A percentile compares a stretch with the other conserved stretches of the same genome.
Evolutionary conservation across 2,113 vertebrate species (phyloP).

Genomic region (Mesembrinibis cayennensis): DNA sequence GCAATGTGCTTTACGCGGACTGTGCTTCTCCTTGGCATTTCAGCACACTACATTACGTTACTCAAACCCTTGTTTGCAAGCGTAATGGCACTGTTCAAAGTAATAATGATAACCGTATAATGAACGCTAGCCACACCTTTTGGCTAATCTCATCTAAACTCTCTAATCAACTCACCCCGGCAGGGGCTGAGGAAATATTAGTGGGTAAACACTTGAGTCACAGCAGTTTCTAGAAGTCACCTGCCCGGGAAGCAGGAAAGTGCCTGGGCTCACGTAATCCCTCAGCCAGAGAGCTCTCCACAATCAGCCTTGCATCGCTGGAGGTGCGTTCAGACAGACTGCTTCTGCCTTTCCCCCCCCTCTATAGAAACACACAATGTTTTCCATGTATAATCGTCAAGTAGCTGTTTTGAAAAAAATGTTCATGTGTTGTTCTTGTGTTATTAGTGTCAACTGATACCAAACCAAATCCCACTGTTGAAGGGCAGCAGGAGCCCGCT

Average conservation of each 20-base stretch:
- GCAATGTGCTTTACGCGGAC: background rate
- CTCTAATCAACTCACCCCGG: background rate
- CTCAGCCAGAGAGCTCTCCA: background rate
- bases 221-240: background rate
- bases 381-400: background rate
- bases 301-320: background rate
- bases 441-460: background rate
- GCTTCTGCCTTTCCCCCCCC: accelerated
- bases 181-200: background rate
- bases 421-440: background rate
- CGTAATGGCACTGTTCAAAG: background rate
- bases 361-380: background rate
- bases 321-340: background rate
- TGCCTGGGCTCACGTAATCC: accelerated
- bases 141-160: background rate
- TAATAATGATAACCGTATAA: background rate
- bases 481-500: background rate
- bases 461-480: background rate
- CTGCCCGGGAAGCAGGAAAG: background rate
- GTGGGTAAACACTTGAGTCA: conserved; percentile 12
- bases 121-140: background rate
- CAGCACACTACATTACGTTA: accelerated
- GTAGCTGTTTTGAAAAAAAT: background rate
- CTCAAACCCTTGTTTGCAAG: background rate
- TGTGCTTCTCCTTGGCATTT: background rate